Evolutionary conservation across 92 coral and sea anemone species (phyloP).

Genomic region (Pocillopora meandrina): DNA sequence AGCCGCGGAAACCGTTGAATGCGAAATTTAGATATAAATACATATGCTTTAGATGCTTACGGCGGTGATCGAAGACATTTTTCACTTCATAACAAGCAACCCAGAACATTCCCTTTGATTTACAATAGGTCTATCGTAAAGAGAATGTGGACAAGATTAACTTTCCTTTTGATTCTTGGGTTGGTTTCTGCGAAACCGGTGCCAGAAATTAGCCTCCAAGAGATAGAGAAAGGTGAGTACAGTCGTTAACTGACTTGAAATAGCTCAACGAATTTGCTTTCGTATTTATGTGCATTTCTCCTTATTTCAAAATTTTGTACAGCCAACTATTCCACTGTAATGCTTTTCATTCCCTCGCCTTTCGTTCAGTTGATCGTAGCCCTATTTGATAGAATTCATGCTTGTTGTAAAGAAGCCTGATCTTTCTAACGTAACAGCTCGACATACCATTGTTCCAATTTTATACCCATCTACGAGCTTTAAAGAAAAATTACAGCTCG

Average conservation of each 20-base stretch:
- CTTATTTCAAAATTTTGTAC: no score
- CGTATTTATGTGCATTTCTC: no score
- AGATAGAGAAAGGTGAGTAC: conserved; percentile 41
- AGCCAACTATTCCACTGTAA: no score
- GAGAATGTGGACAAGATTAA: conserved; percentile 21
- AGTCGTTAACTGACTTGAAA: background rate
- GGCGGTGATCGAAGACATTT: background rate
- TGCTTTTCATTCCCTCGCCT: no score
- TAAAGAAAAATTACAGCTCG: no score
- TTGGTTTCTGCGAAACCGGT: conserved; percentile 31
- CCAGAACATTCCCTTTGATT: background rate
- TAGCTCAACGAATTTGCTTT: background rate
- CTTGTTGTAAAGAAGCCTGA: no score
- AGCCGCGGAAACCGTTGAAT: conserved; percentile 31
- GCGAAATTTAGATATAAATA: conserved; percentile 24
- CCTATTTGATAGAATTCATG: no score
- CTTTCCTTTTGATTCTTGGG: background rate
- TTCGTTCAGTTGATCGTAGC: no score
- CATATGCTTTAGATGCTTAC: background rate
- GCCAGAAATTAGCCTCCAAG: conserved; percentile 41
- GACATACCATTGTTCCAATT: no score
- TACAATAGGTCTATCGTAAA: background rate
- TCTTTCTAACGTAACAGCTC: no score
- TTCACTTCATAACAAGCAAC: background rate
- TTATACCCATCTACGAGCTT: no score